These are phyloP conservation scores for Chloroclystis v-ata DNA, from an alignment of 2,888 invertebrate species.

Conservation along the genomic window DNA sequence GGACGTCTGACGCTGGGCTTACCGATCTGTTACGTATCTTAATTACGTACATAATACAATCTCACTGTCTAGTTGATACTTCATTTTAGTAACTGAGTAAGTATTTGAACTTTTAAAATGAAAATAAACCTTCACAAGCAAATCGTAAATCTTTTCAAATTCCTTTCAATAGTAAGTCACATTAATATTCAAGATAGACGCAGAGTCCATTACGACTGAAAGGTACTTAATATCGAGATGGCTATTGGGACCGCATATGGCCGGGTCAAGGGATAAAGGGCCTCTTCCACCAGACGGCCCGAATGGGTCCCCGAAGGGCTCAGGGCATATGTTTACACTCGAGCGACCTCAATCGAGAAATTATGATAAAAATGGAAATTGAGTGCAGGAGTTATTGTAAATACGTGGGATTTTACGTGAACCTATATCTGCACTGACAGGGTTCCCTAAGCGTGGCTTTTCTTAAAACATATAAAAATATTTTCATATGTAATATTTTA, in stretches of 20 bases:
- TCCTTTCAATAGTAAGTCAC: not conserved
- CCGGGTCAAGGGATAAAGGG: slow-evolving; percentile 18
- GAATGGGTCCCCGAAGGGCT: slow-evolving; percentile 17
- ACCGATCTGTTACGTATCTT: no score
- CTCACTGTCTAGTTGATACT: no score
- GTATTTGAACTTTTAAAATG: no score
- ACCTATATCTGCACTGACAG: no score
- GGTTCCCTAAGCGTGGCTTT: no score
- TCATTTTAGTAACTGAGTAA: no score
- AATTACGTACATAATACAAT: no score
- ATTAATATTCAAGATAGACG: slow-evolving; percentile 3
- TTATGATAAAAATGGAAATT: slow-evolving; percentile 24
- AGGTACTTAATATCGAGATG: slow-evolving; percentile 23
- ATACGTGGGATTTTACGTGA: not conserved
- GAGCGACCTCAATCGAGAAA: slow-evolving; percentile 21
- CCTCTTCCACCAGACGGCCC: slow-evolving; percentile 16
- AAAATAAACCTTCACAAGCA: no score
- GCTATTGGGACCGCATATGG: slow-evolving; percentile 24
- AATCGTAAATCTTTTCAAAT: not conserved
- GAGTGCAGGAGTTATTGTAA: slow-evolving; percentile 7
- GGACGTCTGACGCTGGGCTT: no score
- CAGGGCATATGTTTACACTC: slow-evolving; percentile 20
- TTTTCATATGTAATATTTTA: no score
- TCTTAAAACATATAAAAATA: no score
- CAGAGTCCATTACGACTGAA: slow-evolving; percentile 12